phyloP scores from a whole-genome alignment of 2,797 vertebrate species.

The Poecilia gillii region DNA sequence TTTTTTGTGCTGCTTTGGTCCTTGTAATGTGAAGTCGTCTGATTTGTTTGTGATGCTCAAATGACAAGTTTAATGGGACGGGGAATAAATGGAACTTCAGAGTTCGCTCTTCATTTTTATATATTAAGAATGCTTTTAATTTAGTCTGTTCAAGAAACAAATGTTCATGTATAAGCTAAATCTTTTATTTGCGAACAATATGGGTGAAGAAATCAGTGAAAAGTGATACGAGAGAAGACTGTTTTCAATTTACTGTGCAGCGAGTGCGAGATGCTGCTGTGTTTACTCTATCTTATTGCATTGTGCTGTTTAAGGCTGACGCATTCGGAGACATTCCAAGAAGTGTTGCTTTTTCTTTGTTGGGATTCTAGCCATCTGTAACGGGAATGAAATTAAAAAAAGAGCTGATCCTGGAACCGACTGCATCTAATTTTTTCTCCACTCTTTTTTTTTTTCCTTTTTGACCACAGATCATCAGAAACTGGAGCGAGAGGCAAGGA shows the following conservation, averaged over 20 bases:
- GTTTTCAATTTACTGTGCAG: constrained; percentile 11
- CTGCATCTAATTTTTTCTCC: constrained; percentile 10
- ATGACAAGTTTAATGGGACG: not conserved
- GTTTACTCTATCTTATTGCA: not conserved
- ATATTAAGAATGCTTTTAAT: constrained; percentile 17
- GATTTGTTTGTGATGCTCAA: not conserved
- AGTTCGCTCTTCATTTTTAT: not conserved
- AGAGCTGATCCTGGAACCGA: constrained; percentile 1
- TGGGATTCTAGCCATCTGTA: not conserved
- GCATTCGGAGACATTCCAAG: constrained; percentile 10
- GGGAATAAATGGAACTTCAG: not conserved
- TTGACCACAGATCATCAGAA: constrained; percentile 93
- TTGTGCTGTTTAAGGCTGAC: not conserved
- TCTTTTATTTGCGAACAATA: constrained; percentile 19
- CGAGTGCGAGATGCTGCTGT: not conserved
- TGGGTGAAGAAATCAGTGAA: constrained; percentile 8
- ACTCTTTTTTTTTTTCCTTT: constrained; percentile 13
- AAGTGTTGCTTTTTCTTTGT: not conserved
- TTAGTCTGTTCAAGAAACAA: constrained; percentile 7
- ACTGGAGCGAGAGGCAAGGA: constrained; percentile 96
- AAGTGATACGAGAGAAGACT: constrained; percentile 14
- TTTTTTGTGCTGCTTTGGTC: constrained; percentile 9
- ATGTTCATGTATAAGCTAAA: constrained; percentile 10
- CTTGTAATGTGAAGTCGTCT: constrained; percentile 7
- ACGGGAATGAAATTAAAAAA: not conserved